phyloP scores from a whole-genome alignment of 2,113 vertebrate genomes.

The Chitala chitala region DNA sequence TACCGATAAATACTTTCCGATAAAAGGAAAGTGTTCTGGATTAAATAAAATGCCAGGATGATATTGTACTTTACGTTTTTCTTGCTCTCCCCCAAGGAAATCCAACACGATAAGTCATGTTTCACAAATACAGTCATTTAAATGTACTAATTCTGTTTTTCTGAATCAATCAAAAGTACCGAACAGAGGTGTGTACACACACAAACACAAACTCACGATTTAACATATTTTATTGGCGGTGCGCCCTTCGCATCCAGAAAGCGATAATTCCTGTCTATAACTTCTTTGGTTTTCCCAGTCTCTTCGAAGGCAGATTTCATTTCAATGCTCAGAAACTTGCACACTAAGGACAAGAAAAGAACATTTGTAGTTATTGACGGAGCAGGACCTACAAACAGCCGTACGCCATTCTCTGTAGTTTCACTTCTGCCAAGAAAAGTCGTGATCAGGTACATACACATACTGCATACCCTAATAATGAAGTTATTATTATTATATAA shows the following conservation, averaged over 20 bases:
- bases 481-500: too few species aligned
- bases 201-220: conserved; percentile 79
- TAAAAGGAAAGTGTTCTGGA: too few species aligned
- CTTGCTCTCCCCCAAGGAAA: too few species aligned
- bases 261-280: conserved; percentile 84
- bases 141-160: too few species aligned
- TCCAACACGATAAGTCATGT: too few species aligned
- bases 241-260: conserved; percentile 82
- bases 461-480: too few species aligned
- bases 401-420: background rate
- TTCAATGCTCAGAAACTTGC: conserved; percentile 91
- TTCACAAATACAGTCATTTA: too few species aligned
- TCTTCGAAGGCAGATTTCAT: conserved; percentile 92
- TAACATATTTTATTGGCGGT: conserved; percentile 82
- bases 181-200: background rate
- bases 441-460: too few species aligned
- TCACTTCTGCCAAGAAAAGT: background rate
- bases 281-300: conserved; percentile 86
- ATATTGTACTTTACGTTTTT: too few species aligned
- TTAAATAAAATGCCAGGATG: too few species aligned
- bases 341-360: conserved; percentile 64
- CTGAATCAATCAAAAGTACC: background rate
- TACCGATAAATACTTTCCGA: too few species aligned
- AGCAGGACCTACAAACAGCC: background rate
- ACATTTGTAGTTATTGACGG: background rate